Base-by-base conservation (phyloP, 1,140 invertebrate genomes). In the Drosophila repleta region DNA sequence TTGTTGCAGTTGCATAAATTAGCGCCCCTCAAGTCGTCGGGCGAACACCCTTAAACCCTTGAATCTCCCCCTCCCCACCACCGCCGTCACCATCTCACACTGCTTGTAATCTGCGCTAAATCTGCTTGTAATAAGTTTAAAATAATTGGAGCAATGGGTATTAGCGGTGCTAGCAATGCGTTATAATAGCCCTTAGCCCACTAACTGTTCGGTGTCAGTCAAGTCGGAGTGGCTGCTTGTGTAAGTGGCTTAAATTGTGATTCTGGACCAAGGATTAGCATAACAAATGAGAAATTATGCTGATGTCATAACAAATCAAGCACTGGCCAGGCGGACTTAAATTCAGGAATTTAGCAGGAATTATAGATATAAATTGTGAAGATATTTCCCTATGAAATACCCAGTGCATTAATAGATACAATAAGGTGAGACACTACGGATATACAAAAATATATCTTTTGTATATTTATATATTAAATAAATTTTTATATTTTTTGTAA, bases 41-140 rank as follows among this genome's bases (percentile, higher is more conserved):
- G 17, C n/a, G 5, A 43, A 43, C 39, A 46, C 18, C 11, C 15
- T 77, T 69, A 84, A 68, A n/a, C n/a, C n/a, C n/a, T n/a, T 56
- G 37, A 29, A 6, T 24, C 39, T 35, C n/a, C 26, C 39, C 24
- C 0, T 5, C 35, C 58, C 17, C 26, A 17, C 17, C 24, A 18
- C 37, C 69, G 17, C 29, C 55, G 2, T 29, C 0, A 48, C 61
- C 66, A 6, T 6, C 11, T 17, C 6, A 2, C n/a, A 17, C 39
- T 49, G 49, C 56, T 61, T 82, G 82, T 85, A 87, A 85, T 85
- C 82, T 88, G 78, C 53, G 61, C 74, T 61, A 82, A 85, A 85
- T 85, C 83, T 87, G 70, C 83, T 79, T 85, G 83, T 88, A 87
- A 87, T 82, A 87, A 88, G 82, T 88, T 85, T 82, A 85, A 85